phyloP scores from a whole-genome alignment of 1,140 invertebrate genomes.

The Meloidogyne exigua region DNA sequence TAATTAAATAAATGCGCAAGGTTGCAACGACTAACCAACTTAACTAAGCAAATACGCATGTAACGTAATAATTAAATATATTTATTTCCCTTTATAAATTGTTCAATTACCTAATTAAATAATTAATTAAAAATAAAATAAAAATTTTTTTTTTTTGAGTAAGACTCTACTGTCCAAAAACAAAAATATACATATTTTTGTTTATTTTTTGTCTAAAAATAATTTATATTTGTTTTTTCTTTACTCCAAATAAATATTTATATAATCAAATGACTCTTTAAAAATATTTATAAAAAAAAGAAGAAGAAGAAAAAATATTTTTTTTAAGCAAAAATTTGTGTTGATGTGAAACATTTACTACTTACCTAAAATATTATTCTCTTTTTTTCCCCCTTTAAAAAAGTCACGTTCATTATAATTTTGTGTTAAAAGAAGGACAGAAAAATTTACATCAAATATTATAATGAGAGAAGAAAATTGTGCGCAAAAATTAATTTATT shows the following conservation, averaged over 20 bases:
- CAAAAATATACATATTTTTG: too few species aligned
- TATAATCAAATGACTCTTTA: background rate
- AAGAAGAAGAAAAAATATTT: background rate
- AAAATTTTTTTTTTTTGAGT: too few species aligned
- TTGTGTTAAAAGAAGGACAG: background rate
- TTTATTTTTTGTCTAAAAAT: too few species aligned
- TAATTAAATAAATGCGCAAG: too few species aligned
- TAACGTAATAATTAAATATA: too few species aligned
- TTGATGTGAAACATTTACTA: background rate
- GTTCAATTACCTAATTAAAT: too few species aligned
- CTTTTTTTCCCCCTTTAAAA: background rate
- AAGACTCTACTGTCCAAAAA: too few species aligned
- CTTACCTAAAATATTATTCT: background rate
- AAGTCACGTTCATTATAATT: background rate
- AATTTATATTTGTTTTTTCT: background rate
- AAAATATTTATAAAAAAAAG: slow-evolving; percentile 4
- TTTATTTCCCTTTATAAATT: too few species aligned
- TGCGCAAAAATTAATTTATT: background rate
- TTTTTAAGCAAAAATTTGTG: slow-evolving; percentile 3
- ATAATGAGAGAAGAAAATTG: background rate
- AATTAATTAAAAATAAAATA: too few species aligned
- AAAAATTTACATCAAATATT: background rate
- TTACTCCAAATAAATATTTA: background rate
- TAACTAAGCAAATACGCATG: too few species aligned
- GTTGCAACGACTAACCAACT: too few species aligned